Base-by-base conservation (phyloP, 2,797 vertebrate species). In the Rhinatrema bivittatum region DNA sequence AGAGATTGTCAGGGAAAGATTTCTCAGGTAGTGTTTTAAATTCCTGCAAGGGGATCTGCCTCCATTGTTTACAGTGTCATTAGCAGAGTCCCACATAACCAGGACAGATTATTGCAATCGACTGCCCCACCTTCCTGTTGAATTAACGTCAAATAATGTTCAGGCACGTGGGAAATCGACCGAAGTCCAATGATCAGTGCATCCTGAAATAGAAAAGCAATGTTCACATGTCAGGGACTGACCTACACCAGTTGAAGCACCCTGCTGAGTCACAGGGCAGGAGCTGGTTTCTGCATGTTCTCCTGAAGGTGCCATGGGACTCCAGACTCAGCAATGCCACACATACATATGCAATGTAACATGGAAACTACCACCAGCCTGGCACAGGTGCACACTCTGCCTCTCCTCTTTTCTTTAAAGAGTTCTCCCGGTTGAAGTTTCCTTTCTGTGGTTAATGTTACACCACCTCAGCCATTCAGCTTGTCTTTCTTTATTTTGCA, bases 11-110 rank as follows among this genome's bases (percentile, higher is more conserved):
- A n/a, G n/a, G n/a, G n/a, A n/a, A n/a, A n/a, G n/a, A n/a, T n/a
- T n/a, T n/a, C n/a, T n/a, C n/a, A n/a, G n/a, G n/a, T n/a, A n/a
- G n/a, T n/a, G n/a, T n/a, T n/a, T n/a, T n/a, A n/a, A n/a, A n/a
- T 9, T 2, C 4, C n/a, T 21, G 3, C 24, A 13, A n/a, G 14
- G 25, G 24, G 52, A 24, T 50, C 46, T 48, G 32, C 56, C 56
- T 66, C 53, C 58, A 59, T 53, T 17, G 1, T 19, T 3, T 32
- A 36, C 10, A 51, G 53, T 30, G 3, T 56, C 52, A 58, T 56
- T 31, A 27, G 56, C 56, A 65, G 54, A 67, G 52, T 51, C 46
- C 56, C 6, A 42, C 48, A n/a, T n/a, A n/a, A n/a, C 53, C 41
- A 10, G 2, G 17, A 6, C 33, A 30, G 33, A 2, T 7, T 17